A percentile compares a stretch with the other conserved stretches of the same genome.
Conservation (phyloP, 2,888 invertebrate genomes). For the Synanthedon andrenaeformis region DNA sequence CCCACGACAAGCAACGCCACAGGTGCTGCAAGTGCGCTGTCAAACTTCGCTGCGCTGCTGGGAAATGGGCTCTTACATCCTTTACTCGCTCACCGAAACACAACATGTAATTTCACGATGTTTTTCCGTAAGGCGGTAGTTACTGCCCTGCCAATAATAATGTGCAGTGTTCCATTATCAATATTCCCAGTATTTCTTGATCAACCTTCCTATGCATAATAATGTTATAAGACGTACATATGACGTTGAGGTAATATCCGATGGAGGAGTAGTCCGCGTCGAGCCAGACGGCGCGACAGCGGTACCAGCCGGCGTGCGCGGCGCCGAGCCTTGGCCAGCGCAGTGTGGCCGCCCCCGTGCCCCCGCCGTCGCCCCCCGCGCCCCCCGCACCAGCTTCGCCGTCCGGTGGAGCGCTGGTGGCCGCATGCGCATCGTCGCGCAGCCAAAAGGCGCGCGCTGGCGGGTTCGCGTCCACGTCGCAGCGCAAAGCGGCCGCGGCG, state of each 20-base stretch:
- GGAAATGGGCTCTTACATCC: too few relatives aligned
- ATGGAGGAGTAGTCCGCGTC: conserved; percentile 89
- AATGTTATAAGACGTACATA: conserved; percentile 74
- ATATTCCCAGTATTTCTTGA: too few relatives aligned
- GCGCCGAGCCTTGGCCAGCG: conserved; percentile 85
- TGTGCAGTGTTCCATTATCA: too few relatives aligned
- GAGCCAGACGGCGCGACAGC: conserved; percentile 87
- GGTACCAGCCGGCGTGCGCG: conserved; percentile 93
- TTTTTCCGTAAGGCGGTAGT: too few relatives aligned
- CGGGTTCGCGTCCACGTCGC: conserved; percentile 95
- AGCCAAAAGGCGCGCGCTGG: conserved; percentile 88
- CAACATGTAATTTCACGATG: too few relatives aligned
- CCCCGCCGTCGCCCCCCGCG: conserved; percentile 15
- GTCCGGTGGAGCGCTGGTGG: conserved; percentile 77
- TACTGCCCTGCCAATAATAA: too few relatives aligned
- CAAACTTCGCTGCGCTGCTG: too few relatives aligned
- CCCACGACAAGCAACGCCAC: too few relatives aligned
- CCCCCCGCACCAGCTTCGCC: conserved; percentile 18
- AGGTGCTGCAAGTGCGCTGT: too few relatives aligned
- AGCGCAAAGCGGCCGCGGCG: conserved; percentile 88
- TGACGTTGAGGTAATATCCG: conserved; percentile 89
- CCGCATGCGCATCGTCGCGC: conserved; percentile 64
- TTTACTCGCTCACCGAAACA: too few relatives aligned
- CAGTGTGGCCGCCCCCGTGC: conserved; percentile 73
- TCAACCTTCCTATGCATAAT: too few relatives aligned